phyloP scores from a whole-genome alignment of 2,113 vertebrate genomes.

The Upupa epops region DNA sequence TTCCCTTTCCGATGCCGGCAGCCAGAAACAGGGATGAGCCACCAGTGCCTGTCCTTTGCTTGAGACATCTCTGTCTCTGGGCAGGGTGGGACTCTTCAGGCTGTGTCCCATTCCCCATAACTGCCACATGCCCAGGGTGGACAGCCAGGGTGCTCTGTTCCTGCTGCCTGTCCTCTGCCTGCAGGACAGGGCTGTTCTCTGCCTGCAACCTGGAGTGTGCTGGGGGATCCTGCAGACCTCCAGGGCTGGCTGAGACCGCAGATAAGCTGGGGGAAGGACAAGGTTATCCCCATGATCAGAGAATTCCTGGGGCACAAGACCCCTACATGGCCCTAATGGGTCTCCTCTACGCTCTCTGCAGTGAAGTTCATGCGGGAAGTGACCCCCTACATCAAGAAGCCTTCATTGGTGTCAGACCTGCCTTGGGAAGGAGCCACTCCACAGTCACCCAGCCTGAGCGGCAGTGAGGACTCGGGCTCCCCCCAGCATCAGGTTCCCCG shows the following conservation, averaged over 20 bases:
- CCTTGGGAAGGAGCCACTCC: constrained; percentile 86
- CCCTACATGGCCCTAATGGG: background rate
- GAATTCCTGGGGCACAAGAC: background rate
- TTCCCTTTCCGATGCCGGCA: constrained; percentile 59
- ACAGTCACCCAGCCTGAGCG: constrained; percentile 86
- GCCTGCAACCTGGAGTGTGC: background rate
- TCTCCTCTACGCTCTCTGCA: background rate
- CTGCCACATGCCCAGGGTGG: background rate
- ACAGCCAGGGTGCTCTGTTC: background rate
- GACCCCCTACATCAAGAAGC: constrained; percentile 94
- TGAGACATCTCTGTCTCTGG: background rate
- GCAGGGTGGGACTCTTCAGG: background rate
- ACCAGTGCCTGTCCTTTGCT: background rate
- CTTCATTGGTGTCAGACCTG: constrained; percentile 88
- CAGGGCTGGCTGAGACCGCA: background rate
- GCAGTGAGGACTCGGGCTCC: constrained; percentile 89
- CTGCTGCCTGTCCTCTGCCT: background rate
- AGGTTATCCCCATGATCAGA: rapidly evolving
- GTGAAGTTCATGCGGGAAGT: constrained; percentile 96
- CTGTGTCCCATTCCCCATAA: rapidly evolving
- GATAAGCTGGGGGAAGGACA: no score
- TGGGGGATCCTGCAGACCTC: background rate
- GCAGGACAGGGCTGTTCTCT: rapidly evolving
- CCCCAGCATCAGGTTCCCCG: constrained; percentile 82
- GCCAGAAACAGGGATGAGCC: constrained; percentile 43